These are phyloP conservation scores for Glandiceps talaboti DNA, from an alignment of 53 echinoderm and acorn worm species.

Conservation along the genomic window DNA sequence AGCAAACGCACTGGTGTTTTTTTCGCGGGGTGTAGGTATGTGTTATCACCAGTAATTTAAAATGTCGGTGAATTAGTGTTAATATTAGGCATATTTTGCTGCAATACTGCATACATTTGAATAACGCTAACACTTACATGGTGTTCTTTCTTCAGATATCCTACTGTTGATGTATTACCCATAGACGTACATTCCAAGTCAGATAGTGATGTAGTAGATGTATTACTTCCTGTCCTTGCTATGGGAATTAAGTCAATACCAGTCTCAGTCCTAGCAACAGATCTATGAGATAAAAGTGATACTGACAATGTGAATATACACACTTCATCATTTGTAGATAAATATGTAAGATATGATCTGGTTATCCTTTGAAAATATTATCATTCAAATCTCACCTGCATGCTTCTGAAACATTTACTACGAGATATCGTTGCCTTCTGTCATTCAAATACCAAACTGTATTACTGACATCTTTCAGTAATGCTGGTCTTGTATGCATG, in stretches of 20 bases:
- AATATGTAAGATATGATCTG: no score
- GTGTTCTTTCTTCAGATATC: background rate
- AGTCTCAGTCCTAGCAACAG: background rate
- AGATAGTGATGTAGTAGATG: background rate
- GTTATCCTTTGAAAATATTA: background rate
- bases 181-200: background rate
- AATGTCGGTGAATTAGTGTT: no score
- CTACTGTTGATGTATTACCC: background rate
- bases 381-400: constrained; percentile 20
- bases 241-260: background rate
- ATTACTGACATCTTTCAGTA: constrained; percentile 7
- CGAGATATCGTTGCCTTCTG: background rate
- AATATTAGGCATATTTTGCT: background rate
- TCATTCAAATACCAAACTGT: constrained; percentile 12
- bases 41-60: no score
- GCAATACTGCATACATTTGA: background rate
- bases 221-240: background rate
- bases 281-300: background rate
- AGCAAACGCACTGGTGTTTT: no score
- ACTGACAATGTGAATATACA: no score
- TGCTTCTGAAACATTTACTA: constrained; percentile 5
- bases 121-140: background rate
- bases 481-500: constrained; percentile 10
- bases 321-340: no score
- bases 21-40: no score